phyloP scores from a whole-genome alignment of 2,888 invertebrate genomes.

The Catocala nupta region DNA sequence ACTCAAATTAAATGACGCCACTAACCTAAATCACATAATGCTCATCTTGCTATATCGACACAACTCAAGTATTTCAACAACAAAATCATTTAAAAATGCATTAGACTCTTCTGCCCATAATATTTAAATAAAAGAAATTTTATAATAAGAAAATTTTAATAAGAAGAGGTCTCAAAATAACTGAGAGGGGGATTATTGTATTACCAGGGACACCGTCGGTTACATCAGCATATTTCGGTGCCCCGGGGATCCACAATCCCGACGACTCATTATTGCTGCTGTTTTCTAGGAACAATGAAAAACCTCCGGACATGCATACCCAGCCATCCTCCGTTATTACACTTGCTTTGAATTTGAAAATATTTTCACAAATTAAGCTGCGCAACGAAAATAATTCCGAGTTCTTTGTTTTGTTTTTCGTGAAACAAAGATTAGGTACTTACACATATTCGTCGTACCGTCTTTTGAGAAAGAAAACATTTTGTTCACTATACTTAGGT shows the following conservation, averaged over 20 bases:
- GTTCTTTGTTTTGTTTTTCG: conserved; percentile 31
- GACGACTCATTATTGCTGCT: conserved; percentile 47
- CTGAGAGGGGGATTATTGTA: conserved; percentile 29
- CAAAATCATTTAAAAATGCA: too few species aligned
- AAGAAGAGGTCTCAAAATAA: conserved; percentile 25
- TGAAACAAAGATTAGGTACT: conserved; percentile 8
- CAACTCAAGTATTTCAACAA: too few species aligned
- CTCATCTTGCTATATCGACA: too few species aligned
- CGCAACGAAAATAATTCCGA: conserved; percentile 23
- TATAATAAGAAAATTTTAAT: conserved; percentile 19
- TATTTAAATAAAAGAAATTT: too few species aligned
- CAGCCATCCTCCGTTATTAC: conserved; percentile 35
- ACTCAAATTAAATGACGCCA: too few species aligned
- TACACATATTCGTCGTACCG: conserved; percentile 13
- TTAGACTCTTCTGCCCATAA: too few species aligned
- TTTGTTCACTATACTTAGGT: too few species aligned
- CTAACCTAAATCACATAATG: too few species aligned
- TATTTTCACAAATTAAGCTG: conserved; percentile 36
- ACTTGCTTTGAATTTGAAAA: conserved; percentile 43
- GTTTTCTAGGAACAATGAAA: conserved; percentile 53
- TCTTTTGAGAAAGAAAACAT: neutral
- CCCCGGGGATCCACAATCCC: conserved; percentile 37
- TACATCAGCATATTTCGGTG: conserved; percentile 50
- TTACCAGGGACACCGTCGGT: conserved; percentile 33
- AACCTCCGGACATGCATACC: conserved; percentile 38